Evolutionary conservation across 2,113 vertebrate species (phyloP).

Genomic region (Mus spicilegus): DNA sequence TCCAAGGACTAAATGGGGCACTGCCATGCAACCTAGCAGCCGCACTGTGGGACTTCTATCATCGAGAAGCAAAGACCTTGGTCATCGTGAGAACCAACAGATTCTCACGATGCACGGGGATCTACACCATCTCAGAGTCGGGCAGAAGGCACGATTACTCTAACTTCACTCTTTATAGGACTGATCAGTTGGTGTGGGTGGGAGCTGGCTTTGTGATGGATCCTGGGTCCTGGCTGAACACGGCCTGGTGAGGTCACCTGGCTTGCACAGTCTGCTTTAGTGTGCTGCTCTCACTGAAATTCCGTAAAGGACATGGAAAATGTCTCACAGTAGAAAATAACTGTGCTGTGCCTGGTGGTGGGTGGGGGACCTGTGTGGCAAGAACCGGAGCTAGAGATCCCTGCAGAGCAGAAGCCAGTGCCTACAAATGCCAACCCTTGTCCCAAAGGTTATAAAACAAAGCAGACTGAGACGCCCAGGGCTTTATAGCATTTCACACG

Average conservation of each 20-base stretch:
- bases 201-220: not conserved
- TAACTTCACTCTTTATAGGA: not conserved
- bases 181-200: not conserved
- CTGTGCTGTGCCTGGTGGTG: accelerated
- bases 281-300: not conserved
- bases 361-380: not conserved
- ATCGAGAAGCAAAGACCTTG: not conserved
- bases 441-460: conserved; percentile 61
- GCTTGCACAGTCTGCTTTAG: not conserved
- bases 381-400: not conserved
- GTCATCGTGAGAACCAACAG: accelerated
- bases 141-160: not conserved
- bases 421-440: conserved; percentile 52
- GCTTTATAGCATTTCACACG: not conserved
- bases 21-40: accelerated
- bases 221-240: not conserved
- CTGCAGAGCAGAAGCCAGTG: not conserved
- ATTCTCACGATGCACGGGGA: not conserved
- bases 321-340: conserved; percentile 59
- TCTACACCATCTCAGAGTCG: not conserved
- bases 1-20: no score
- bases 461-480: not conserved
- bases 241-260: accelerated
- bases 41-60: not conserved
- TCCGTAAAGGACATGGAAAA: conserved; percentile 18